Percentiles rank a stretch among this genome's conserved stretches.
phyloP scores from a whole-genome alignment of 2,797 vertebrate genomes.

The Periparus ater region DNA sequence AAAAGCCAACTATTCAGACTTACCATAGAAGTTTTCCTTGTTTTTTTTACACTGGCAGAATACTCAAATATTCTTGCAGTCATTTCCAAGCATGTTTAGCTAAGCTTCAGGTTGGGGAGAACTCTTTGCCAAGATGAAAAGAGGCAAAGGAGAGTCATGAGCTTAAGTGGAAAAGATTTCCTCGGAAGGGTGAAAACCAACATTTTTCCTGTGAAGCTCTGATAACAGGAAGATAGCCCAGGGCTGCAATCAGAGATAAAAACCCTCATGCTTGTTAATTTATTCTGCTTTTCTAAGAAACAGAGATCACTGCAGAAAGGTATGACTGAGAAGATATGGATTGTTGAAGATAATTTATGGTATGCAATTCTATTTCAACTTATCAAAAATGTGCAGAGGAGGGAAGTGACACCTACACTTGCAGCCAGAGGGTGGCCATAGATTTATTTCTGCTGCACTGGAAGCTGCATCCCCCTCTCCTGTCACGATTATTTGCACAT shows the following conservation, averaged over 20 bases:
- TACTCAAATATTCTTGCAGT: not conserved
- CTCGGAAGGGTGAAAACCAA: not conserved
- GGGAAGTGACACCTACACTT: conserved; percentile 52
- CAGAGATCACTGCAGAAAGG: conserved; percentile 7
- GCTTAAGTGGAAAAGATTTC: not conserved
- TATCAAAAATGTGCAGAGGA: conserved; percentile 53
- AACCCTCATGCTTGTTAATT: not conserved
- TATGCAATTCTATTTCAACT: conserved; percentile 24
- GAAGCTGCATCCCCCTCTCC: conserved; percentile 41
- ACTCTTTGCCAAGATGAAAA: not conserved
- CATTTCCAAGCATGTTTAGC: not conserved
- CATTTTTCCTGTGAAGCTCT: not conserved
- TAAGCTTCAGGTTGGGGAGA: not conserved
- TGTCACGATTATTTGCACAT: conserved; percentile 54
- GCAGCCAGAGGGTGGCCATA: conserved; percentile 55
- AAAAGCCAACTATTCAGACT: not conserved
- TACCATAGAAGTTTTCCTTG: not conserved
- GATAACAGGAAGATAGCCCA: not conserved
- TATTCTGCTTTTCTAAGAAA: not conserved
- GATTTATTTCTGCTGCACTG: conserved; percentile 56
- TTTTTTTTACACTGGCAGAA: not conserved
- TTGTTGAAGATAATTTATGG: conserved; percentile 38
- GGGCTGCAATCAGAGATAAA: not conserved
- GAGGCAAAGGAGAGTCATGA: not conserved
- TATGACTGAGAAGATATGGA: not conserved